Percentiles rank a stretch among this genome's conserved stretches.
Evolutionary conservation across 2,888 invertebrate species (phyloP).

Genomic region (Drosophila melanocephala): DNA sequence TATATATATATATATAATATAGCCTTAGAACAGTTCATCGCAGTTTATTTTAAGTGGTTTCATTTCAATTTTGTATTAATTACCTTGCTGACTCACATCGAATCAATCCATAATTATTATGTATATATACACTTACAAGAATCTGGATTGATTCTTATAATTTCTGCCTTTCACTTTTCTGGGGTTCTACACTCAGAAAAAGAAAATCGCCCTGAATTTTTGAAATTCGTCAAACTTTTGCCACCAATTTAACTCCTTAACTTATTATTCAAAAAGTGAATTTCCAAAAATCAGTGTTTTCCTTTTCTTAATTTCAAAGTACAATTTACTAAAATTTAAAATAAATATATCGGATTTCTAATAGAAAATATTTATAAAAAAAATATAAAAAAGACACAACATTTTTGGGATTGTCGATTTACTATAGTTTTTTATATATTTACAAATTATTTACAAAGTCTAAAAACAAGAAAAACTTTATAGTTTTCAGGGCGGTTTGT

Average conservation of each 20-base stretch:
- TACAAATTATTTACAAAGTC: neutral
- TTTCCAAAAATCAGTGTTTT: neutral
- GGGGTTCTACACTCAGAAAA: neutral
- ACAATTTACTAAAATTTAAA: neutral
- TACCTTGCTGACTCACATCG: constrained; percentile 11
- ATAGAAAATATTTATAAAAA: neutral
- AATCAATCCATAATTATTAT: constrained; percentile 3
- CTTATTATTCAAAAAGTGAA: neutral
- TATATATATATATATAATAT: neutral
- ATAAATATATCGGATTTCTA: no score
- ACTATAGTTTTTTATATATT: neutral
- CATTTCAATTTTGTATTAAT: neutral
- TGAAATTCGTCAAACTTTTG: neutral
- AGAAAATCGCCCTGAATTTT: neutral
- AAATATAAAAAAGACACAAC: neutral
- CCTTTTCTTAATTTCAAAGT: neutral
- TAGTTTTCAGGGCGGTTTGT: neutral
- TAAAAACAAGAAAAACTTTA: neutral
- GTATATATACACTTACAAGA: neutral
- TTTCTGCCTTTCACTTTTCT: constrained; percentile 62
- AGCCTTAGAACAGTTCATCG: neutral
- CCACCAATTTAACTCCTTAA: neutral
- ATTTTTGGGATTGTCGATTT: neutral
- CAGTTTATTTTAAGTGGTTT: neutral
- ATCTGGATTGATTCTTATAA: constrained; percentile 14